Conservation (phyloP, 2,113 vertebrate genomes). For the Circaetus gallicus region DNA sequence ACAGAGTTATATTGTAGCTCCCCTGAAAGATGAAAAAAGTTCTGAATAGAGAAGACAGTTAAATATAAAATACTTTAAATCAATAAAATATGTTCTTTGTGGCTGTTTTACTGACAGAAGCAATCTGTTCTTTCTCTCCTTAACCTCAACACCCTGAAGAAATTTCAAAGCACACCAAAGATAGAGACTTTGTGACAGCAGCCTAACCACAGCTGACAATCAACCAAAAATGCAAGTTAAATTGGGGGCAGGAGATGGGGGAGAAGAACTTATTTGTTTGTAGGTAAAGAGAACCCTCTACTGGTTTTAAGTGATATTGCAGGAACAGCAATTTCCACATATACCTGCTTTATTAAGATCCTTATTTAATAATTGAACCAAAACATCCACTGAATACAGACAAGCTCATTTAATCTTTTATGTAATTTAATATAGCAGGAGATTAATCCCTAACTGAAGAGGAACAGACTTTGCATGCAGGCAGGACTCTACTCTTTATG, state of each 20-base stretch:
- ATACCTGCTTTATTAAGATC: not conserved
- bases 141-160: constrained; percentile 33
- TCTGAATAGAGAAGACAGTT: constrained; percentile 18
- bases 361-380: not conserved
- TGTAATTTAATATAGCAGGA: constrained; percentile 8
- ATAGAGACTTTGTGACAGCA: not conserved
- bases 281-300: constrained; percentile 42
- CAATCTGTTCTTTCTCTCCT: constrained; percentile 33
- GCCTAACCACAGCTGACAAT: constrained; percentile 43
- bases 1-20: not conserved
- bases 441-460: not conserved
- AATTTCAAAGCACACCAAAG: constrained; percentile 36
- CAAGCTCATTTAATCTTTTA: not conserved
- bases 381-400: constrained; percentile 1
- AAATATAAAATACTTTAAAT: constrained; percentile 54
- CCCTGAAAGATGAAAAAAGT: not conserved
- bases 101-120: constrained; percentile 43
- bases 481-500: not conserved
- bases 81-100: constrained; percentile 48
- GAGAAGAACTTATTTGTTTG: not conserved
- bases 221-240: not conserved
- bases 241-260: not conserved
- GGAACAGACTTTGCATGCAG: not conserved
- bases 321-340: not conserved
- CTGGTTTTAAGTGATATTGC: constrained; percentile 22